These are phyloP conservation scores for Rhaphigaster nebulosa DNA, from an alignment of 2,888 invertebrate species.

Conservation along the genomic window DNA sequence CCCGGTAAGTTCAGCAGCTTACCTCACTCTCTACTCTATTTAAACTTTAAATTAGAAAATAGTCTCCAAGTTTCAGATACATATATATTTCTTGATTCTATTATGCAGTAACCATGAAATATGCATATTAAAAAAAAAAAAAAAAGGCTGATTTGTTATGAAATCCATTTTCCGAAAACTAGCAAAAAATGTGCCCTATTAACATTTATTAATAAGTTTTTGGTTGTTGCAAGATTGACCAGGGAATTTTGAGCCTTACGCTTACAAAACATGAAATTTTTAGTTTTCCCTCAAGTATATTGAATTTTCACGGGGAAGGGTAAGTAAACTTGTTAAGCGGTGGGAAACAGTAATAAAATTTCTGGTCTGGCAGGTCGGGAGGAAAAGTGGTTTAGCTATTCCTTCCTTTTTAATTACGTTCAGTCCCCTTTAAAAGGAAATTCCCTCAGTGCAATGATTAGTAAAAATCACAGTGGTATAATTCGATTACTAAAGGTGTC, in stretches of 20 bases:
- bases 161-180: too few relatives aligned
- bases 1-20: too few relatives aligned
- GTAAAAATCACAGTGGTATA: neutral
- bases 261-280: neutral
- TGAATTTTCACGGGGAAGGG: neutral
- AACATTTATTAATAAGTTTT: too few relatives aligned
- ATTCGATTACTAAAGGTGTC: neutral
- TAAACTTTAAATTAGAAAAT: too few relatives aligned
- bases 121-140: too few relatives aligned
- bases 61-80: too few relatives aligned
- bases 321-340: neutral
- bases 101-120: too few relatives aligned
- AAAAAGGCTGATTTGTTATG: too few relatives aligned
- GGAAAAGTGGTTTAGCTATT: neutral
- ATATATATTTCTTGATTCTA: too few relatives aligned
- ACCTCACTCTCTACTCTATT: too few relatives aligned
- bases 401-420: slow-evolving; percentile 2
- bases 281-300: neutral
- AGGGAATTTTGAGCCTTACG: neutral
- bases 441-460: neutral
- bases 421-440: neutral
- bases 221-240: neutral
- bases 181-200: too few relatives aligned
- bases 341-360: neutral
- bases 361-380: neutral